These are phyloP conservation scores for cat (Felis catus) DNA, from an alignment of 2,113 vertebrate genomes.

Conservation along the genomic window F.catus_Fca126_mat1.0 CM031416.1:109906501-109907000, in stretches of 20 bases:
- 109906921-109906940: background rate
- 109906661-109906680: too few species aligned
- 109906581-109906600: background rate
- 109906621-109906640: constrained; percentile 22
- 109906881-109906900: background rate
- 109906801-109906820: background rate
- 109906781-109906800: too few species aligned
- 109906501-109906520: background rate
- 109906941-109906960: background rate
- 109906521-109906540: constrained; percentile 13
- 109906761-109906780: too few species aligned
- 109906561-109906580: background rate
- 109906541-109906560: background rate
- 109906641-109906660: background rate
- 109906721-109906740: too few species aligned
- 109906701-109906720: too few species aligned
- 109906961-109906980: background rate
- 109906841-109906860: constrained; percentile 9
- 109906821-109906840: background rate
- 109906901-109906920: background rate
- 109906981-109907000: background rate
- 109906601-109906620: background rate
- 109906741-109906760: too few species aligned
- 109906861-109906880: constrained; percentile 30
- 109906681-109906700: too few species aligned